A percentile compares a stretch with the other conserved stretches of the same genome.
Conservation (phyloP, 1,140 invertebrate genomes). For the Harpegnathos saltator region DNA sequence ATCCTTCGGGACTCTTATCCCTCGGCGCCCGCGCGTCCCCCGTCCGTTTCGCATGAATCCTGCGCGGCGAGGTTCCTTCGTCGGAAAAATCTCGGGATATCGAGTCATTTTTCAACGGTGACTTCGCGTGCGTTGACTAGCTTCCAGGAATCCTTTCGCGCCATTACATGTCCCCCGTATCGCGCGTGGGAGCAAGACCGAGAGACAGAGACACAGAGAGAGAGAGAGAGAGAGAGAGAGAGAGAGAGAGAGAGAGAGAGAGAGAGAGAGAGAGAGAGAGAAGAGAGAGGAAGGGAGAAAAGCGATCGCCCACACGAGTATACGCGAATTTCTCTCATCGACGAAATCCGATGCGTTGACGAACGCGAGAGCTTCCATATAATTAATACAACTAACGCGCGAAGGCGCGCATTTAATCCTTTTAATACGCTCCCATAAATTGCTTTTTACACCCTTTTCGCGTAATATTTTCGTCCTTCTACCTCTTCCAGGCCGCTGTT, state of each 20-base stretch:
- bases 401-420: constrained; percentile 44
- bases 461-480: constrained; percentile 54
- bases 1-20: constrained; percentile 71
- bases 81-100: constrained; percentile 56
- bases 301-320: no score
- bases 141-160: constrained; percentile 33
- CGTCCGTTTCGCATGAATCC: constrained; percentile 50
- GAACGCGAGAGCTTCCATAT: neutral
- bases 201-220: no score
- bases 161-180: neutral
- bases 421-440: constrained; percentile 39
- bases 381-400: constrained; percentile 36
- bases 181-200: no score
- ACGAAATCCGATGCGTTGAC: neutral
- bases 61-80: constrained; percentile 37
- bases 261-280: no score
- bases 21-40: constrained; percentile 38
- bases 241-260: no score
- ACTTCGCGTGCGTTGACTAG: constrained; percentile 79
- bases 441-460: constrained; percentile 43
- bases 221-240: no score
- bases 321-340: neutral
- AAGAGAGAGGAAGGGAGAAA: neutral
- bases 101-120: constrained; percentile 70
- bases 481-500: constrained; percentile 27